Conservation (phyloP, 2,113 vertebrate genomes). For the Amia ocellicauda region DNA sequence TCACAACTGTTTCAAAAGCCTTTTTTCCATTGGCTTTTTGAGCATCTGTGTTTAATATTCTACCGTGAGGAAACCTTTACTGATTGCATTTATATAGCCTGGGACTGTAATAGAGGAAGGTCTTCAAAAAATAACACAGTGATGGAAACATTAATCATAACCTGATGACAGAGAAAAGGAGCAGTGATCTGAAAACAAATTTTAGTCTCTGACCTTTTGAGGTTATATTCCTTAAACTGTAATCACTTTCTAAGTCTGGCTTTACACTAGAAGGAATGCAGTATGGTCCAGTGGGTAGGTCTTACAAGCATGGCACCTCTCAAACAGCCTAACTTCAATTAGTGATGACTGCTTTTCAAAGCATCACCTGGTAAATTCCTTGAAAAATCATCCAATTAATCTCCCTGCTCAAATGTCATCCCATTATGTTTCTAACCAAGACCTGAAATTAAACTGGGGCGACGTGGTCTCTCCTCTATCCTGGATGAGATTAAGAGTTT, state of each 20-base stretch:
- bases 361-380: slow-evolving; percentile 18
- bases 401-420: slow-evolving; percentile 22
- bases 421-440: slow-evolving; percentile 22
- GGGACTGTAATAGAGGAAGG: not conserved
- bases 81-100: not conserved
- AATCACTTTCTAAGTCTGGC: not conserved
- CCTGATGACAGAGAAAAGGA: not conserved
- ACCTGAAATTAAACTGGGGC: slow-evolving; percentile 19
- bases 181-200: slow-evolving; percentile 2
- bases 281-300: not conserved
- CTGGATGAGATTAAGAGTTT: not conserved
- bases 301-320: not conserved
- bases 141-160: slow-evolving; percentile 9
- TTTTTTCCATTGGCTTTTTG: not conserved
- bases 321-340: slow-evolving; percentile 28
- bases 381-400: slow-evolving; percentile 15
- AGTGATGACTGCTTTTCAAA: slow-evolving; percentile 11
- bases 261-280: not conserved
- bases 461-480: slow-evolving; percentile 1
- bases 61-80: not conserved
- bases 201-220: not conserved
- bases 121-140: not conserved
- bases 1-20: not conserved
- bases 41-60: not conserved
- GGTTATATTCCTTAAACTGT: not conserved